Evolutionary conservation across 1,140 invertebrate genomes (phyloP).

Genomic region (Charaxes varanes): DNA sequence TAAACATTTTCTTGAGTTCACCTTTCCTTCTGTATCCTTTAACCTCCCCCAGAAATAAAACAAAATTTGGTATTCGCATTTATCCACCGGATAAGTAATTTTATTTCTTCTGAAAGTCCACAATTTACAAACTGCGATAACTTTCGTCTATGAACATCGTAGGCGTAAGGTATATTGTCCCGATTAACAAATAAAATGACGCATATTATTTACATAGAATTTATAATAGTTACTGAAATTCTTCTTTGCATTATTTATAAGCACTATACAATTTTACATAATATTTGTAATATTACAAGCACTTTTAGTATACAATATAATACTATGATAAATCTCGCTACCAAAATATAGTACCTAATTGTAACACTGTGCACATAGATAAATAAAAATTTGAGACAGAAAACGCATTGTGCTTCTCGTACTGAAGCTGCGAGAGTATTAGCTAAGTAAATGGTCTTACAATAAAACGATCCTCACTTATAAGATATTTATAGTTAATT

Average conservation of each 20-base stretch:
- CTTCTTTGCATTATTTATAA: slow-evolving; percentile 58
- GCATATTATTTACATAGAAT: slow-evolving; percentile 61
- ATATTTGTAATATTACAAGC: slow-evolving; percentile 50
- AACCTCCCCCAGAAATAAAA: too few species aligned
- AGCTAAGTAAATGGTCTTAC: too few species aligned
- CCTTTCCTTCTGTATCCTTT: too few species aligned
- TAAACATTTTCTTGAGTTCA: too few species aligned
- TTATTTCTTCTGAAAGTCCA: slow-evolving; percentile 58
- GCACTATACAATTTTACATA: slow-evolving; percentile 70
- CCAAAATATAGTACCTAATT: slow-evolving; percentile 30
- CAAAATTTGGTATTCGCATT: slow-evolving; percentile 58
- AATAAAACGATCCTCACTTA: too few species aligned
- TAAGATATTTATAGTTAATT: too few species aligned
- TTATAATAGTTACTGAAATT: slow-evolving; percentile 38
- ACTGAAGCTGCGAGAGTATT: too few species aligned
- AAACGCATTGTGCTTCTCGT: slow-evolving; percentile 16
- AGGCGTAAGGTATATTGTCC: slow-evolving; percentile 60
- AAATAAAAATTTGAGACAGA: slow-evolving; percentile 25
- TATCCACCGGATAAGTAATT: slow-evolving; percentile 64
- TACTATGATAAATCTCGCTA: slow-evolving; percentile 30
- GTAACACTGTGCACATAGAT: slow-evolving; percentile 19
- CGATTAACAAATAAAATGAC: slow-evolving; percentile 57
- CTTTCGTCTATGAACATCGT: slow-evolving; percentile 62
- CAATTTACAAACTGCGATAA: slow-evolving; percentile 53
- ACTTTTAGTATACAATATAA: slow-evolving; percentile 37